These are phyloP conservation scores for Cyanistes caeruleus DNA, from an alignment of 2,113 vertebrate species.

Conservation along the genomic window DNA sequence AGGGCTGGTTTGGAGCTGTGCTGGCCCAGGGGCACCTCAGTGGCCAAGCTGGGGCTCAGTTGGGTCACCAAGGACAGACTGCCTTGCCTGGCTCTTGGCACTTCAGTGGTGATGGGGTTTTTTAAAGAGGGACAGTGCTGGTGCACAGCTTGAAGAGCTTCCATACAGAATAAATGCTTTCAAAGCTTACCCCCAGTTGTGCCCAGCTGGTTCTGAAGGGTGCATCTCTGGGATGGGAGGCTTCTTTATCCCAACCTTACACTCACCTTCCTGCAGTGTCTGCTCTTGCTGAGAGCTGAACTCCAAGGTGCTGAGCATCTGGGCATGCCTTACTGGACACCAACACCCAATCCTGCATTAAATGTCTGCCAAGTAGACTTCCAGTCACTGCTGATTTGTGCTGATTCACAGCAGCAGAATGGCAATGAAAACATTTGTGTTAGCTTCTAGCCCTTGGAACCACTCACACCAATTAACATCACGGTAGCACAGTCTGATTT, in stretches of 20 bases:
- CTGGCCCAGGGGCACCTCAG: neutral
- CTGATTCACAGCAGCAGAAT: slow-evolving; percentile 11
- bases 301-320: neutral
- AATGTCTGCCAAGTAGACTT: neutral
- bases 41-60: neutral
- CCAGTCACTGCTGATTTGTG: slow-evolving; percentile 7
- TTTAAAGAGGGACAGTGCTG: neutral
- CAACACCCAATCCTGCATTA: neutral
- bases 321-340: neutral
- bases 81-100: neutral
- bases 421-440: neutral
- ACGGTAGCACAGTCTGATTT: neutral
- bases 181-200: neutral
- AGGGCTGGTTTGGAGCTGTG: neutral
- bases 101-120: no score
- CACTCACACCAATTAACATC: neutral
- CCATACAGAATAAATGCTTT: neutral
- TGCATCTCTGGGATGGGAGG: accelerated
- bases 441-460: neutral
- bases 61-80: neutral
- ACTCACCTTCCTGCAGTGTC: neutral
- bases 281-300: neutral
- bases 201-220: neutral
- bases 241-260: neutral
- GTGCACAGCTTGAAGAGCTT: neutral